Base-by-base conservation (phyloP, 2,113 vertebrate genomes). In the Melierax canorus region DNA sequence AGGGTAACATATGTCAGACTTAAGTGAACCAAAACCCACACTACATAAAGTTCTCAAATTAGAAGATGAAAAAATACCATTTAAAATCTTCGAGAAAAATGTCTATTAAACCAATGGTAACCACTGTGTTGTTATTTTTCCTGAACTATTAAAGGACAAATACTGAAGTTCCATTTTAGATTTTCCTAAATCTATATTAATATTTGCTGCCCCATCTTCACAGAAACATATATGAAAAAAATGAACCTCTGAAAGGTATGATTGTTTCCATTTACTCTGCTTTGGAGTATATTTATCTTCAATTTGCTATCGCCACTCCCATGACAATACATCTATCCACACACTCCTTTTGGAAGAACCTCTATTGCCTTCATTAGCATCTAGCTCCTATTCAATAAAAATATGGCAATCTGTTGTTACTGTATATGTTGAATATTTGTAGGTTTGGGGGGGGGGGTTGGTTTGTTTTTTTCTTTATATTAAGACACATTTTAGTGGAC, bases 401-500 rank as follows among this genome's bases (percentile, higher is more conserved):
- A 15, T 5, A 12, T 12, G 8, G 1, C 12, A 41, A 24, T n/a
- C 17, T 38, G 14, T 46, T 82, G 1, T 17, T 15, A 24, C 9
- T 36, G 5, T 7, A 9, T 34, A 10, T 11, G 6, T 9, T 66
- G 59, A 53, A 34, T 77, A 58, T 82, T 46, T 67, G 15, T 69
- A 5, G 13, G 0, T 1, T 19, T 24, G 22, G 60, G 11, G 27
- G 9, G 7, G 1, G n/a, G n/a, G n/a, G n/a, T n/a, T 36, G 6
- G 7, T 16, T 59, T 39, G 38, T 1, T 7, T 15, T 7, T 36
- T 17, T 17, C 36, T 85, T 62, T 58, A 34, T 56, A 36, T 62
- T 66, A 73, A 83, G 30, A 60, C 5, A 11, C 8, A 15, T 46
- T 67, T 53, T 45, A 53, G 18, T 41, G 56, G 39, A 13, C 10